Evolutionary conservation across 2,113 vertebrate species (phyloP).

Genomic region (Ochotona curzoniae): DNA sequence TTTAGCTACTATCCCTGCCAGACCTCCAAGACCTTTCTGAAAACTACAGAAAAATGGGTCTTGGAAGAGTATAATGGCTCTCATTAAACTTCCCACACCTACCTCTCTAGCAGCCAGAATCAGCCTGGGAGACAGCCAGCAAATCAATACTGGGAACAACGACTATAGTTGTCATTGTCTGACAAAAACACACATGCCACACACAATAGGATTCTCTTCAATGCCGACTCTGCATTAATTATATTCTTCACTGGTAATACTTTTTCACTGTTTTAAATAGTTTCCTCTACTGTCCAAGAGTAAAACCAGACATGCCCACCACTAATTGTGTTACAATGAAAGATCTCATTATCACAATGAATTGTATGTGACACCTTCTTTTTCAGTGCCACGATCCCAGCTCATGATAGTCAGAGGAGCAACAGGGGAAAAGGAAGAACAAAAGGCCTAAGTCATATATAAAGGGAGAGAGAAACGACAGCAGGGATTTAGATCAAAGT

Average conservation of each 20-base stretch:
- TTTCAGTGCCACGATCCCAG: not conserved
- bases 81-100: conserved; percentile 68
- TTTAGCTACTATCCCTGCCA: conserved; percentile 70
- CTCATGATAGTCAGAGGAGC: not conserved
- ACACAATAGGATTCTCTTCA: conserved; percentile 76
- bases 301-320: conserved; percentile 52
- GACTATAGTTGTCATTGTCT: conserved; percentile 39
- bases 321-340: conserved; percentile 41
- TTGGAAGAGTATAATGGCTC: conserved; percentile 75
- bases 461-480: not conserved
- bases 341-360: conserved; percentile 33
- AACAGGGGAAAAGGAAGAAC: conserved; percentile 7
- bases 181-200: conserved; percentile 48
- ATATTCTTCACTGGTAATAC: conserved; percentile 48
- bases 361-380: conserved; percentile 20
- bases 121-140: conserved; percentile 79
- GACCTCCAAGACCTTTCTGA: conserved; percentile 74
- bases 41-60: conserved; percentile 77
- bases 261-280: conserved; percentile 58
- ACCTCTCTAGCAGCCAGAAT: conserved; percentile 76
- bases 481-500: conserved; percentile 17
- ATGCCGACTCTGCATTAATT: conserved; percentile 70
- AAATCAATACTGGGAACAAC: conserved; percentile 69
- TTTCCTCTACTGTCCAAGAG: conserved; percentile 18
- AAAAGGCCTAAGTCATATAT: conserved; percentile 2